phyloP scores from a whole-genome alignment of 1,140 invertebrate genomes.

The Parasteatoda tepidariorum region DNA sequence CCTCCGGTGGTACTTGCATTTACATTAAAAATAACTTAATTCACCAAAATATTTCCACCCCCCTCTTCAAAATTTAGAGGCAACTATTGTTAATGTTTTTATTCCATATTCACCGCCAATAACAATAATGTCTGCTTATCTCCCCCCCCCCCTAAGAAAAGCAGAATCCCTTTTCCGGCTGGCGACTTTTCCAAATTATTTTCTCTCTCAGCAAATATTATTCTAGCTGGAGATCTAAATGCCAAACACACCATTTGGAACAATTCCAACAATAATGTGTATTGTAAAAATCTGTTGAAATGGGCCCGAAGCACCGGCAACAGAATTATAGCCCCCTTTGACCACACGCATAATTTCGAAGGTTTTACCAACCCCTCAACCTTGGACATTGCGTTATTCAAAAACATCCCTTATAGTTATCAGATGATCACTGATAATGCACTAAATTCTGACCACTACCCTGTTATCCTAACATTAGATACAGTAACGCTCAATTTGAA shows the following conservation, averaged over 20 bases:
- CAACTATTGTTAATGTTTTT: no score
- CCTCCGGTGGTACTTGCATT: neutral
- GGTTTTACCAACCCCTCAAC: neutral
- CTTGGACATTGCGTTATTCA: neutral
- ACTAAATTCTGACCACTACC: neutral
- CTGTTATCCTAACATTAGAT: neutral
- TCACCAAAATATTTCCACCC: neutral
- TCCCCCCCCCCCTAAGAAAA: neutral
- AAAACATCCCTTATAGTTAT: neutral
- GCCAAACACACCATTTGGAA: neutral
- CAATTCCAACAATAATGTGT: neutral
- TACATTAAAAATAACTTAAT: neutral
- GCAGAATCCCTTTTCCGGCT: no score
- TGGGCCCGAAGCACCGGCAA: neutral
- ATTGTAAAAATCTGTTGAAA: neutral
- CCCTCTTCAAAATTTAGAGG: neutral
- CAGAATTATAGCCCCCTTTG: neutral
- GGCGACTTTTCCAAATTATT: no score
- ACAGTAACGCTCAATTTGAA: neutral
- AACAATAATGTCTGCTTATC: neutral
- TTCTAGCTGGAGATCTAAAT: neutral
- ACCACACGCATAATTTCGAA: neutral
- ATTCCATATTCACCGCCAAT: neutral
- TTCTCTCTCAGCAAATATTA: no score
- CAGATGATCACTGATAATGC: neutral